A percentile compares a stretch with the other conserved stretches of the same genome.
Conservation (phyloP, 2,888 invertebrate genomes). For the Eristalis intricaria region DNA sequence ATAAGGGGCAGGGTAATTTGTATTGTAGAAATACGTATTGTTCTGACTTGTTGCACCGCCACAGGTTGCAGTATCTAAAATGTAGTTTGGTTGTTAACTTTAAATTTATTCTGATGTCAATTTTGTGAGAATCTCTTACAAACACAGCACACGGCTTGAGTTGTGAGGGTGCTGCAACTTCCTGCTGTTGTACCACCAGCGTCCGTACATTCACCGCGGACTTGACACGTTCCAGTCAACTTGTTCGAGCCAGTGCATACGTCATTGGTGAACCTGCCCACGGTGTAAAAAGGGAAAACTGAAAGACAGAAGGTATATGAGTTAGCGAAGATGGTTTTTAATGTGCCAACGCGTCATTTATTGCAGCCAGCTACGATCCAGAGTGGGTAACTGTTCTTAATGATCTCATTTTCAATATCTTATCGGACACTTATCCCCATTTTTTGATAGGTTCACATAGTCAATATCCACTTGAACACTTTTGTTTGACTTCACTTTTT, state of each 20-base stretch:
- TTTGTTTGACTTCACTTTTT: neutral
- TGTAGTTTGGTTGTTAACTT: neutral
- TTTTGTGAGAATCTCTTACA: constrained; percentile 83
- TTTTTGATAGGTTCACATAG: no score
- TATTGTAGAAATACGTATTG: constrained; percentile 92
- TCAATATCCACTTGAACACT: neutral
- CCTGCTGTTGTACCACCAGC: constrained; percentile 88
- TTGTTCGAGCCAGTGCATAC: constrained; percentile 86
- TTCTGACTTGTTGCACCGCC: constrained; percentile 87
- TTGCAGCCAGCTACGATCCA: neutral
- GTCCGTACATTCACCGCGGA: constrained; percentile 88
- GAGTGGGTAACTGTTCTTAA: neutral
- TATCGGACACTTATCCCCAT: no score
- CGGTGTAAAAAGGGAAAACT: constrained; percentile 88
- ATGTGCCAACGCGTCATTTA: neutral
- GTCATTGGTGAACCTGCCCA: constrained; percentile 89
- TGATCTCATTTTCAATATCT: no score
- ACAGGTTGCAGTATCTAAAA: constrained; percentile 87
- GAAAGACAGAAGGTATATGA: constrained; percentile 41
- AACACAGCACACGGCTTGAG: constrained; percentile 91
- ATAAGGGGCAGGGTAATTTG: constrained; percentile 88
- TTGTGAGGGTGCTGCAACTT: constrained; percentile 85
- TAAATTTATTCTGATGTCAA: neutral
- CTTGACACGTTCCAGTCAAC: constrained; percentile 89
- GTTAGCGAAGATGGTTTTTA: no score